Evolutionary conservation across 2,888 invertebrate species (phyloP), one percentile per base, ranked within the genome.

Genomic region (Oconnorella tubifera): DNA sequence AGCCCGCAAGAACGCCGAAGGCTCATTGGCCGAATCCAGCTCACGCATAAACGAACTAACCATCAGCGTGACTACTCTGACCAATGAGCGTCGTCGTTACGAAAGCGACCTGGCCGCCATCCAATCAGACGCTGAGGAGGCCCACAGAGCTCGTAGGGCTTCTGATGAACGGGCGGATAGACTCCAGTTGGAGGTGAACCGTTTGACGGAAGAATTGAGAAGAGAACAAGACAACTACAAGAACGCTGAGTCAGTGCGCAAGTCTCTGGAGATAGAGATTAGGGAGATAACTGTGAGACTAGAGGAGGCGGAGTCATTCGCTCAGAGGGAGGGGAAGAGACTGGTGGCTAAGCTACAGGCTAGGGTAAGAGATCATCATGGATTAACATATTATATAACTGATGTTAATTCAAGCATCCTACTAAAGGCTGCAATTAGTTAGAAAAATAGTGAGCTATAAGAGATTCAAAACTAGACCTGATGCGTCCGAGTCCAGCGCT

Each of bases 71-170:
- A 92, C 94, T 73, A 93, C 94, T 86, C 86, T 99, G 82, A 89
- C 92, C 67, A 91, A 95, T 78, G 88, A 90, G 84, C 97, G 91
- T 87, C 89, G 90, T 81, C 95, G 95, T 86, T 87, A 97, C 81
- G 97, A 97, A 85, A 93, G 92, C 81, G 97, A 98, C 84, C 86
- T 96, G 78, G 70, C 88, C 63, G 89, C 90, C 75, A 88, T 98
- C 76, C 91, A 95, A 29, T 89, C 92, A 75, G 98, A 99, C 84
- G 93, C 98, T 83, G 98, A 99, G 82, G 99, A 99, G 85, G 91
- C 97, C 61, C 71, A 79, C 57, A 79, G 79, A 69, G 76, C 73
- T 68, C 76, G 78, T 65, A 72, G 78, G 32, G 78, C 68, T 31
- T 70, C 72, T 62, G 73, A 74, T 56, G 70, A 70, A 40, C 31